Conservation (phyloP, 35 echinoderm and acorn worm genomes). For the Diadema setosum region DNA sequence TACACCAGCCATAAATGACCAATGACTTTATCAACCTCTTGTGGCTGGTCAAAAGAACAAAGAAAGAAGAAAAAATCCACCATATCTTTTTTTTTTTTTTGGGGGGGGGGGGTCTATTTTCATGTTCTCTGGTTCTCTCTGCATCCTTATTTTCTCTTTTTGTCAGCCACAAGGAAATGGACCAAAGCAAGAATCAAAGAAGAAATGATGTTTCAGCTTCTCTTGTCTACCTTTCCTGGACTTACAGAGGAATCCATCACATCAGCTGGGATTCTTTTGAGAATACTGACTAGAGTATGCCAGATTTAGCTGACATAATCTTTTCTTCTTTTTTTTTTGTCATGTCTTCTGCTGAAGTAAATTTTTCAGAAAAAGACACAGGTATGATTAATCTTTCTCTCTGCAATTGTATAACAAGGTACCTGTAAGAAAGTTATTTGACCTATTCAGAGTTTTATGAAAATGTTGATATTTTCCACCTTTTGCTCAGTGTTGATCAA, state of each 20-base stretch:
- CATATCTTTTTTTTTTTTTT: background rate
- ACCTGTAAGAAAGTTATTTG: too few species aligned
- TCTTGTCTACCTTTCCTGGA: background rate
- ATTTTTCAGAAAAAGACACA: background rate
- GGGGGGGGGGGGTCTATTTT: background rate
- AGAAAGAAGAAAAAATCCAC: background rate
- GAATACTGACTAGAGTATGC: background rate
- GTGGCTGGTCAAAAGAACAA: background rate
- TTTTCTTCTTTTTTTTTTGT: background rate
- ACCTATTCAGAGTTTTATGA: too few species aligned
- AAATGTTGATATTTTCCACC: too few species aligned
- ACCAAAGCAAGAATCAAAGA: constrained; percentile 11
- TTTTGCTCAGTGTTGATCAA: too few species aligned
- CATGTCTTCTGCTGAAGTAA: background rate
- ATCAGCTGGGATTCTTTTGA: background rate
- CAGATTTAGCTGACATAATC: background rate
- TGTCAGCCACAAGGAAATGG: constrained; percentile 26
- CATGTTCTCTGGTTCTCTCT: background rate
- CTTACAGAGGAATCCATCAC: background rate
- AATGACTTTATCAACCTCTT: background rate
- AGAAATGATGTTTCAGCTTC: background rate
- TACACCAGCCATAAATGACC: background rate
- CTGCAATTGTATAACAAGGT: too few species aligned
- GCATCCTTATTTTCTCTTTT: background rate
- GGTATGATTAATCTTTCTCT: too few species aligned